Base-by-base conservation (phyloP, 2,113 vertebrate species). In the Garra rufa region DNA sequence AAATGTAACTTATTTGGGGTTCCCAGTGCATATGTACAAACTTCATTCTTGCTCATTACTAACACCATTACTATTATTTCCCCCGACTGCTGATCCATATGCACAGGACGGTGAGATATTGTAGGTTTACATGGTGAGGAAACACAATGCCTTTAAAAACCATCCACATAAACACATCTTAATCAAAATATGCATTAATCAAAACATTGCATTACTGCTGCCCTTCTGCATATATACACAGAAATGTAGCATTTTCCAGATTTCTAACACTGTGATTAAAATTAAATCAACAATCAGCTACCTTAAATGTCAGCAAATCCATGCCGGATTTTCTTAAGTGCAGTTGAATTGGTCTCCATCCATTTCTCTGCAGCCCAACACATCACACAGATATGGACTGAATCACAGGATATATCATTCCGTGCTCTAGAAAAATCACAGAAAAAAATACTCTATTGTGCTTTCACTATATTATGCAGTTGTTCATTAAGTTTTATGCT, bases 351-450 rank as follows among this genome's bases (percentile, higher is more conserved):
- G 21, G 28, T 38, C 21, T 76, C 15, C 1, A 65, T 59, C 76
- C 76, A 67, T 83, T 76, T 77, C 83, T 69, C 82, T 48, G 46
- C 74, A 84, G 59, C 73, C n/a, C 26, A 76, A 28, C 57, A 63
- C 59, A 63, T 41, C 71, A 48, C 55, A 44, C 73, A 76, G 28
- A 67, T 46, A 76, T 30, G 50, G n/a, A 63, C 34, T 28, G 30
- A 77, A 59, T 57, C 41, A 71, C 41, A 26, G 21, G 41, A 24
- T 17, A 13, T 57, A 57, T 38, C 1, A 9, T 77, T 77, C 50
- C 6, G 1, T 28, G 34, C 55, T 52, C 46, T 28, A 76, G 44
- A 52, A 17, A 30, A 52, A 17, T 34, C 15, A 77, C 28, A 14
- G 6, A 14, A n/a, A 52, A 50, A 24, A 50, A 26, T 1, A 65